Percentiles rank a stretch among this genome's conserved stretches.
These are phyloP conservation scores for Cyprinus carpio DNA, from an alignment of 2,113 vertebrate genomes.

Conservation along the genomic window DNA sequence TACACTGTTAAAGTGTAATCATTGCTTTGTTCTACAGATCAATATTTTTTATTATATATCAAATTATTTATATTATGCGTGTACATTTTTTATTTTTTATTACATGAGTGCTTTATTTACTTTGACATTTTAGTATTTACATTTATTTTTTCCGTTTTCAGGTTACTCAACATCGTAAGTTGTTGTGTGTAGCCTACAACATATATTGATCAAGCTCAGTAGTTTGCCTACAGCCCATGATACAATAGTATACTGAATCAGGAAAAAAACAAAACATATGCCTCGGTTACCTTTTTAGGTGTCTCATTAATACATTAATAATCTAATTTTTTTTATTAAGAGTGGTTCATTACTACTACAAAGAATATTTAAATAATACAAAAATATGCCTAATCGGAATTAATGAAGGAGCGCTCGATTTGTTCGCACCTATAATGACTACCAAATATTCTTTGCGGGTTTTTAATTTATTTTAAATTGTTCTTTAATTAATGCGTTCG, in stretches of 20 bases:
- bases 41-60: neutral
- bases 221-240: neutral
- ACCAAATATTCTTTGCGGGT: no score
- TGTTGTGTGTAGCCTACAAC: neutral
- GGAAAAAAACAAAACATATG: neutral
- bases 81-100: neutral
- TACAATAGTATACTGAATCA: neutral
- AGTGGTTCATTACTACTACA: neutral
- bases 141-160: neutral
- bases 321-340: no score
- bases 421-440: no score
- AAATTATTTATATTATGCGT: neutral
- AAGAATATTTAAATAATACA: no score
- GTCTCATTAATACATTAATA: neutral
- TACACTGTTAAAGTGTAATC: neutral
- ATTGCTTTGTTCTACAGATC: neutral
- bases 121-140: neutral
- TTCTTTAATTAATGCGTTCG: neutral
- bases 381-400: no score
- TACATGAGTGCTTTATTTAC: neutral
- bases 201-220: neutral
- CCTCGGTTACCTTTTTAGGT: neutral
- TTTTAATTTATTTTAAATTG: no score
- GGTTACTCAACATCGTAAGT: neutral
- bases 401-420: no score